Percentiles rank a stretch among this genome's conserved stretches.
These are phyloP conservation scores for Melangyna quadrimaculata DNA, from an alignment of 2,888 invertebrate genomes.

Conservation along the genomic window DNA sequence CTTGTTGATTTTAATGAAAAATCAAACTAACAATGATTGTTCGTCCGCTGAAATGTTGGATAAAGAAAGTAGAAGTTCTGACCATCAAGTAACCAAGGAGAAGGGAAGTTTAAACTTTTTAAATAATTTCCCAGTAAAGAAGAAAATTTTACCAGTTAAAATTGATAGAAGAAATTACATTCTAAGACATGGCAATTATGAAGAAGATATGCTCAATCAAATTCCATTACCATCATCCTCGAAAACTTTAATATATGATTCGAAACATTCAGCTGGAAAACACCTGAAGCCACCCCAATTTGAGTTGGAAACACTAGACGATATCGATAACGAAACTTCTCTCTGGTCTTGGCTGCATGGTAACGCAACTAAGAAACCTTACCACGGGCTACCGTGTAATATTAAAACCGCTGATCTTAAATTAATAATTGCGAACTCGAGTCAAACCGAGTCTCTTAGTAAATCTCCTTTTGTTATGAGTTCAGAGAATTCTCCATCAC, in stretches of 20 bases:
- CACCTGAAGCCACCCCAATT: background rate
- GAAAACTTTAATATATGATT: background rate
- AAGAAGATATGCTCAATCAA: background rate
- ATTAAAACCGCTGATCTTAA: slow-evolving; percentile 9
- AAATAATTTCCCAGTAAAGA: background rate
- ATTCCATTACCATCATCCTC: background rate
- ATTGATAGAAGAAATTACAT: slow-evolving; percentile 40
- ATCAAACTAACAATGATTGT: background rate
- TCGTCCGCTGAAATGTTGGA: background rate
- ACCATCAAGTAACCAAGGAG: background rate
- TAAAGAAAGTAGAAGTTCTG: background rate
- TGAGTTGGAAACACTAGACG: background rate
- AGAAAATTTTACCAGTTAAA: background rate
- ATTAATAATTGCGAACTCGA: background rate
- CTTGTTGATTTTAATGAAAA: background rate
- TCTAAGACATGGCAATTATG: background rate
- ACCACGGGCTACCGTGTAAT: background rate
- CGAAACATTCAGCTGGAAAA: background rate
- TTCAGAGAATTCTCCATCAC: background rate
- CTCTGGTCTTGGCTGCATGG: slow-evolving; percentile 29
- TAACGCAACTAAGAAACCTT: background rate
- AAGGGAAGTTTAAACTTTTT: background rate
- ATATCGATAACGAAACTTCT: background rate
- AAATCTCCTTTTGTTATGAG: background rate
- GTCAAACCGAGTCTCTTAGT: background rate